Base-by-base conservation (phyloP, 2,797 vertebrate species). In the Helarctos malayanus region DNA sequence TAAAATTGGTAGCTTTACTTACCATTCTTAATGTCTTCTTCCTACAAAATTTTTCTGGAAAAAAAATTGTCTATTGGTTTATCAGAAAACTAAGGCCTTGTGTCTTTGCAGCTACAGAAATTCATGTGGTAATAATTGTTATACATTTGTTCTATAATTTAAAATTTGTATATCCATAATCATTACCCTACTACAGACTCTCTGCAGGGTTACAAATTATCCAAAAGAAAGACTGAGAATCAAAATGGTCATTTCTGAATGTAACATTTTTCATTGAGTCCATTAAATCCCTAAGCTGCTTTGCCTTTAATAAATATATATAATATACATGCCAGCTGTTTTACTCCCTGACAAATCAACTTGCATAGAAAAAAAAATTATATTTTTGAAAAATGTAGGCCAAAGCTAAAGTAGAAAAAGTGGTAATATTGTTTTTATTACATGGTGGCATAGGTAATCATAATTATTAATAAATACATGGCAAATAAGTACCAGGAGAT, bases 11-110 rank as follows among this genome's bases (percentile, higher is more conserved):
- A 57, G 25, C 21, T 45, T 49, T 94, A 41, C 13, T 47, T 97
- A 41, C 41, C 68, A 61, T 75, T n/a, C 5, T 3, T 95, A 95
- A 97, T 65, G 23, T 56, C 45, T 88, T 95, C 47, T 87, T 49
- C 2, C 32, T 52, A 84, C 7, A 65, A 65, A 71, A 29, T 92
- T 83, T 91, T 81, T 54, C 71, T 71, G 25, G 61, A 80, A 94
- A 79, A 84, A 80, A 32, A 65, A 84, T 89, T 85, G 27, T n/a
- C 47, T 16, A 92, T 81, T 75, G 5, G 7, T 84, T 94, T 75
- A 54, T 69, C 52, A 78, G 57, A 19, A 96, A 86, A 57, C 35
- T 21, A 76, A 97, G 73, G 14, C 9, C 61, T 38, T 86, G 12
- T 93, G 15, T 68, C 9, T 56, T 84, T 81, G 5, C 14, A 85